Evolutionary conservation across 2,888 invertebrate genomes (phyloP), one percentile per base, ranked within the genome.

Genomic region (Nomada ruficornis): DNA sequence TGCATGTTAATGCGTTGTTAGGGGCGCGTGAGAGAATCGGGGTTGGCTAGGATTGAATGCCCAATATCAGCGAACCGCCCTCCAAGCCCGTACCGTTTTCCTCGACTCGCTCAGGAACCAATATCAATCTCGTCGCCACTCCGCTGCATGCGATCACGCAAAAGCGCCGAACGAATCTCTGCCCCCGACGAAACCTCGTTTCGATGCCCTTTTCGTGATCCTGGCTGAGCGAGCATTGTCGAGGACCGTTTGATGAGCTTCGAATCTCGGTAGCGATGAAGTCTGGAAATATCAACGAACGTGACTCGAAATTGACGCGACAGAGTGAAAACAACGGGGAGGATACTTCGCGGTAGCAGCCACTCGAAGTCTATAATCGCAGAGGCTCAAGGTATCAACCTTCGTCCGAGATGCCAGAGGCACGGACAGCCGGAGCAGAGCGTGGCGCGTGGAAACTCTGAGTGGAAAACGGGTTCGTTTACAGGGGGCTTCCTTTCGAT

Each of bases 1-100:
- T 94, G 93, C 93, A 94, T 93, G 93, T 94, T 94, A 94, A 94
- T 94, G 93, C 92, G 92, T 93, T 93, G 93, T 93, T 91, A 91
- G 91, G 91, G 88, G 89, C 87, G 90, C 91, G 90, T 86, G 89
- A 88, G 89, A 86, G 90, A 88, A 87, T 89, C 89, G 89, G 90
- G 89, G 90, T 87, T 88, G 91, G 90, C 89, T 88, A 89, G 90
- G 90, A 91, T 92, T 90, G 91, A 90, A 91, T 90, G 91, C 91
- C 91, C 92, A 92, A 92, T 92, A 92, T 92, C 91, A 91, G 87
- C 87, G 91, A 89, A 90, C 91, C 92, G 89, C 90, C 91, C 91
- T 89, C 89, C 84, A 85, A 88, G 81, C 88, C 86, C 86, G 87
- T 87, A 89, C 86, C 89, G 89, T 89, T 89, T 87, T 89, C 89